Percentiles rank a stretch among this genome's conserved stretches.
Conservation (phyloP, 2,797 vertebrate species). For the Orestias chungarensis region DNA sequence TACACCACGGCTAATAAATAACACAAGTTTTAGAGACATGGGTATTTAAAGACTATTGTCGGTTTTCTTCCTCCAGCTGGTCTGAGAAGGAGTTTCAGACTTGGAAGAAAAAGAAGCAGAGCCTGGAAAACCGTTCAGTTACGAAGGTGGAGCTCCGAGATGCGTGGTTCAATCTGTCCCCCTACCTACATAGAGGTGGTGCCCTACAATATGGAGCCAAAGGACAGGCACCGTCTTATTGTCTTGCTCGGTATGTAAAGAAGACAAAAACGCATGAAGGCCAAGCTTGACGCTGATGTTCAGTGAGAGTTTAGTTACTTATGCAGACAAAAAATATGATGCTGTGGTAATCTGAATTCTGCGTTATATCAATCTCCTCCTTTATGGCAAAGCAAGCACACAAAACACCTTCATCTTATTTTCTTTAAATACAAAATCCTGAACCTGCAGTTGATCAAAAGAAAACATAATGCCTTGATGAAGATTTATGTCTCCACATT, state of each 20-base stretch:
- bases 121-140: slow-evolving; percentile 81
- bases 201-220: slow-evolving; percentile 78
- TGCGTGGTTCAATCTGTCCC: slow-evolving; percentile 68
- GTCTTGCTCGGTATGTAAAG: slow-evolving; percentile 87
- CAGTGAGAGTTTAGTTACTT: not conserved
- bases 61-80: slow-evolving; percentile 79
- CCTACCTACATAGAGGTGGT: slow-evolving; percentile 90
- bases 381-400: slow-evolving; percentile 7
- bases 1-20: not conserved
- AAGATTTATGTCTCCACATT: slow-evolving; percentile 64
- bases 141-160: slow-evolving; percentile 83
- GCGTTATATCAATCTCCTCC: not conserved
- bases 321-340: not conserved
- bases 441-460: slow-evolving; percentile 61
- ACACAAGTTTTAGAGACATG: not conserved
- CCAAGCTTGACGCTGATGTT: too few species aligned
- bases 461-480: slow-evolving; percentile 51
- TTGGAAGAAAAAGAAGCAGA: slow-evolving; percentile 87
- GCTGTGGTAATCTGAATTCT: slow-evolving; percentile 16
- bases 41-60: not conserved
- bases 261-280: not conserved
- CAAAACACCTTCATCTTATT: slow-evolving; percentile 25
- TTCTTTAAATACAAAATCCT: slow-evolving; percentile 17
- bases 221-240: slow-evolving; percentile 85
- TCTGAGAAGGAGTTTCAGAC: slow-evolving; percentile 92